Evolutionary conservation across 2,888 invertebrate genomes (phyloP).

Genomic region (Sycophila texana): DNA sequence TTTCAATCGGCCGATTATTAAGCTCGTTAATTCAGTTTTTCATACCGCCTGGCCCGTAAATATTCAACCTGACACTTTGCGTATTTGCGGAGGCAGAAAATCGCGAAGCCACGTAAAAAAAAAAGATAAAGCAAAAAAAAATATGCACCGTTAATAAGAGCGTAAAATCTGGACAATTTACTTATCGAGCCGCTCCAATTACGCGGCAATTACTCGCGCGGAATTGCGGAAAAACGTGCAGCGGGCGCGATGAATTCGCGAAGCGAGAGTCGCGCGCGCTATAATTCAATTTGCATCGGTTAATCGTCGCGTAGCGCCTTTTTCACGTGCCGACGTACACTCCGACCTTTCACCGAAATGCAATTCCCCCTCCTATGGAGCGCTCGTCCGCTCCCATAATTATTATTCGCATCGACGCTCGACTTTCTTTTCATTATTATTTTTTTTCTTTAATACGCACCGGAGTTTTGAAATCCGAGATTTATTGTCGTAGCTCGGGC

Average conservation of each 20-base stretch:
- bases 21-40: not conserved
- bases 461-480: constrained; percentile 29
- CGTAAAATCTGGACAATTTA: too few species aligned
- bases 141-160: too few species aligned
- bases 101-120: too few species aligned
- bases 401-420: constrained; percentile 20
- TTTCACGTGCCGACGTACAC: not conserved
- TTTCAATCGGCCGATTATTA: not conserved
- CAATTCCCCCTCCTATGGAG: not conserved
- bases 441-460: not conserved
- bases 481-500: constrained; percentile 3
- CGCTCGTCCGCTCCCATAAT: constrained; percentile 14
- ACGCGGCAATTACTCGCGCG: not conserved
- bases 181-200: not conserved
- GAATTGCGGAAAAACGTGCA: not conserved
- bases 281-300: constrained; percentile 36
- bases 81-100: too few species aligned
- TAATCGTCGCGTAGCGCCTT: constrained; percentile 4
- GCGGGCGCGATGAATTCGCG: not conserved
- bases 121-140: too few species aligned
- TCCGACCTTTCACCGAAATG: constrained; percentile 39
- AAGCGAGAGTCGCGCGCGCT: not conserved
- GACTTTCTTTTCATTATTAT: not conserved
- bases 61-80: too few species aligned
- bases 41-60: too few species aligned